These are phyloP conservation scores for Amiota minor DNA, from an alignment of 2,888 invertebrate genomes.

Conservation along the genomic window DNA sequence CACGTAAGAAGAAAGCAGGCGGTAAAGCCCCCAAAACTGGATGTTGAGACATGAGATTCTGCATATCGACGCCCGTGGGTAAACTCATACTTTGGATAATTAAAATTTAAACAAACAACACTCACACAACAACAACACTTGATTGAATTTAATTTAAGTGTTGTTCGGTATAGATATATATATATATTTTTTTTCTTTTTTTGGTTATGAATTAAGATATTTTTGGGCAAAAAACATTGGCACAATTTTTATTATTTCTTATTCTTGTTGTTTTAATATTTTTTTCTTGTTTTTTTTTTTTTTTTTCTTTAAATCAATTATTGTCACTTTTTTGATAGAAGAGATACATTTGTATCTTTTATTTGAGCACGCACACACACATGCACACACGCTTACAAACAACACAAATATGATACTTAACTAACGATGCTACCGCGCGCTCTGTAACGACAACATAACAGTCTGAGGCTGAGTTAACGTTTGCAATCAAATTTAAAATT, in stretches of 20 bases:
- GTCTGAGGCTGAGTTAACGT: conserved; percentile 70
- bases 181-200: neutral
- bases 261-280: neutral
- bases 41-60: conserved; percentile 88
- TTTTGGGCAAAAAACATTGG: conserved; percentile 3
- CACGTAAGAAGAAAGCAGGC: conserved; percentile 89
- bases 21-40: conserved; percentile 87
- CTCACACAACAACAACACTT: too few species aligned
- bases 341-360: conserved; percentile 19
- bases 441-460: conserved; percentile 67
- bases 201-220: neutral
- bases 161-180: too few species aligned
- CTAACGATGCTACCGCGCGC: conserved; percentile 37
- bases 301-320: conserved; percentile 30
- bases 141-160: too few species aligned
- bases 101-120: neutral
- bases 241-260: conserved; percentile 10
- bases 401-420: neutral
- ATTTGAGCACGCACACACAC: neutral
- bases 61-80: conserved; percentile 89
- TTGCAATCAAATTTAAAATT: conserved; percentile 71
- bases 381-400: neutral
- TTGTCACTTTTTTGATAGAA: conserved; percentile 1
- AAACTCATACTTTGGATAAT: conserved; percentile 80
- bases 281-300: neutral